These are phyloP conservation scores for Oryctes rhinoceros DNA, from an alignment of 1,140 invertebrate genomes.

Conservation along the genomic window DNA sequence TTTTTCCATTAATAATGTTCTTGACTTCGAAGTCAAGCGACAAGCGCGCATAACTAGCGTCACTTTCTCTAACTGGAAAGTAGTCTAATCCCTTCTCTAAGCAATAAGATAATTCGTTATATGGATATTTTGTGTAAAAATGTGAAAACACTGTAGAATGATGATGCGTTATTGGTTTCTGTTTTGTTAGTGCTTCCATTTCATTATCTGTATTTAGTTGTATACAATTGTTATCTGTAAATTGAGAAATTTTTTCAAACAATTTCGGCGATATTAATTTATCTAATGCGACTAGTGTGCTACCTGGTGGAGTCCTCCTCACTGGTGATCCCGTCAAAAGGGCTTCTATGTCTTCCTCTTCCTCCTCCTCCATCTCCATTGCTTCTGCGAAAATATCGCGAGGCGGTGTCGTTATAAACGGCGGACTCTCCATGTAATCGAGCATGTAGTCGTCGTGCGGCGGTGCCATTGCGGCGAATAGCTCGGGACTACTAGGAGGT, in stretches of 20 bases:
- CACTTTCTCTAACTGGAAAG: not conserved
- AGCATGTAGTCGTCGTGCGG: not conserved
- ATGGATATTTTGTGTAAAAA: not conserved
- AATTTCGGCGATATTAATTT: not conserved
- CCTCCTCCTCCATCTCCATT: not conserved
- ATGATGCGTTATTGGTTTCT: not conserved
- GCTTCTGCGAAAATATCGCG: constrained; percentile 7
- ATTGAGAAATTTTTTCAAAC: constrained; percentile 1
- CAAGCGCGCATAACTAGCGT: not conserved
- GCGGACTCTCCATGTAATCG: constrained; percentile 27
- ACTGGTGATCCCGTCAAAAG: constrained; percentile 21
- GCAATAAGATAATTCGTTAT: constrained; percentile 9
- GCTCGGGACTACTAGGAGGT: not conserved
- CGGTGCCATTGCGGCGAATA: not conserved
- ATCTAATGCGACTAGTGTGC: constrained; percentile 16
- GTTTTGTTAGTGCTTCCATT: not conserved
- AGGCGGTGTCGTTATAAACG: not conserved
- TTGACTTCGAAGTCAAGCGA: not conserved
- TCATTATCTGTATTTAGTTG: not conserved
- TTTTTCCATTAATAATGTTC: not conserved
- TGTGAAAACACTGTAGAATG: not conserved
- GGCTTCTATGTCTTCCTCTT: not conserved
- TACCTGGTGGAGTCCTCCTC: constrained; percentile 29
- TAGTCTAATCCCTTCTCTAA: constrained; percentile 15
- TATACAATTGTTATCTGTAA: not conserved